Evolutionary conservation across 2,797 vertebrate genomes (phyloP), one percentile per base, ranked within the genome.

Genomic region (Mormyrus hasselquistii): DNA sequence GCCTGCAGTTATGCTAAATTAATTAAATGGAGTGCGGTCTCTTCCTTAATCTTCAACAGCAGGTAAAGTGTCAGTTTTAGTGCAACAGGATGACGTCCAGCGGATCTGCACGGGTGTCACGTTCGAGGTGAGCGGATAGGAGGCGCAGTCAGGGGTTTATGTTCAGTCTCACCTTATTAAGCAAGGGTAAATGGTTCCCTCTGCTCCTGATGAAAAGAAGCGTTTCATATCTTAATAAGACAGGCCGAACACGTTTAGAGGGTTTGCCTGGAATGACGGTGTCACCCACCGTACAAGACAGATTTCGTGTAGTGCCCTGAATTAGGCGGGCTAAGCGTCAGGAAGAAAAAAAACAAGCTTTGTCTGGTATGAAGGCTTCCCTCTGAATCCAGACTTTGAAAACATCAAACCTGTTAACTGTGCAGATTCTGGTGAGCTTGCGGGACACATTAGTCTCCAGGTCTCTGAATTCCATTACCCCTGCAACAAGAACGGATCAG

Each of bases 1-100:
- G 34, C 12, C 55, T 50, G 19, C 34, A 88, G 41, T 83, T 62
- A 84, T 22, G 88, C 53, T 84, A 84, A 83, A 88, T 89, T 89
- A 86, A 85, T 53, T 19, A 29, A 41, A 86, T 62, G 85, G 29
- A 50, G 53, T 50, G 6, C n/a, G 3, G 19, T 5, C 52, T 82
- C 38, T 83, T 55, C 41, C 55, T 84, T 55, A 44, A 62, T 84
- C 50, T 62, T 84, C 76, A 88, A 49, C 82, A 55, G 88, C 52
- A 8, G 53, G 47, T 19, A 4, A 65, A 57, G 44, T 85, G 25
- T 34, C 52, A 49, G 88, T n/a, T 53, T 57, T 82, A 82, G 76
- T 47, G 76, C 76, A 19, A 22, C 47, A 86, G 88, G 55, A 89
- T 3, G n/a, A 65, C 12, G 22, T 9, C 73, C 41, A 65, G 55